Evolutionary conservation across 2,888 invertebrate genomes (phyloP).

Genomic region (Hymenopus coronatus): DNA sequence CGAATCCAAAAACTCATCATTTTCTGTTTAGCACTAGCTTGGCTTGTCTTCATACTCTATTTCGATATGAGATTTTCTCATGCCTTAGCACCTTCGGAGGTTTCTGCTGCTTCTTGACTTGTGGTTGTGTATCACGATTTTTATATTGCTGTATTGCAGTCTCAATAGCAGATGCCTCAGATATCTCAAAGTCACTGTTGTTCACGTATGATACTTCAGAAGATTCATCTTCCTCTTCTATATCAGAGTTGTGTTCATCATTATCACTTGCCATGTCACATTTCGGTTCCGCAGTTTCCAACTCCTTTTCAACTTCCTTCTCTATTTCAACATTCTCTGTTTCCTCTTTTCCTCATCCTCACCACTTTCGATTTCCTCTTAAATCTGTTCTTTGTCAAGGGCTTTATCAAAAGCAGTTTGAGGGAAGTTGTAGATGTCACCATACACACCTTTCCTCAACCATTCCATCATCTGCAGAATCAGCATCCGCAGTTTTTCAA

Average conservation of each 20-base stretch:
- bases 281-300: slow-evolving; percentile 50
- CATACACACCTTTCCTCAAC: slow-evolving; percentile 92
- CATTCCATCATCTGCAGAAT: slow-evolving; percentile 89
- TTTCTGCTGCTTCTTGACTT: no score
- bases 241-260: slow-evolving; percentile 47
- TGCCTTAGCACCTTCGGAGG: no score
- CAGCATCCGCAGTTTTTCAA: no score
- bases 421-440: slow-evolving; percentile 97
- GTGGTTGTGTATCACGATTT: no score
- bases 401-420: slow-evolving; percentile 93
- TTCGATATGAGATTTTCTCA: no score
- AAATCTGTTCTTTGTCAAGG: slow-evolving; percentile 80
- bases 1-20: no score
- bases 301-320: slow-evolving; percentile 56
- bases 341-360: slow-evolving; percentile 53
- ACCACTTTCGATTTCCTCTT: slow-evolving; percentile 65
- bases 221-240: slow-evolving; percentile 64
- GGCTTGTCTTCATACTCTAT: no score
- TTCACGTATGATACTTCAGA: slow-evolving; percentile 50
- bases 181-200: slow-evolving; percentile 54
- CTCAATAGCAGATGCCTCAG: slow-evolving; percentile 80
- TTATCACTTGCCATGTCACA: slow-evolving; percentile 63
- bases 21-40: no score
- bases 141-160: no score
- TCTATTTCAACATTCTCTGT: slow-evolving; percentile 58